phyloP scores from a whole-genome alignment of 2,888 invertebrate species.

The Tachina fera region DNA sequence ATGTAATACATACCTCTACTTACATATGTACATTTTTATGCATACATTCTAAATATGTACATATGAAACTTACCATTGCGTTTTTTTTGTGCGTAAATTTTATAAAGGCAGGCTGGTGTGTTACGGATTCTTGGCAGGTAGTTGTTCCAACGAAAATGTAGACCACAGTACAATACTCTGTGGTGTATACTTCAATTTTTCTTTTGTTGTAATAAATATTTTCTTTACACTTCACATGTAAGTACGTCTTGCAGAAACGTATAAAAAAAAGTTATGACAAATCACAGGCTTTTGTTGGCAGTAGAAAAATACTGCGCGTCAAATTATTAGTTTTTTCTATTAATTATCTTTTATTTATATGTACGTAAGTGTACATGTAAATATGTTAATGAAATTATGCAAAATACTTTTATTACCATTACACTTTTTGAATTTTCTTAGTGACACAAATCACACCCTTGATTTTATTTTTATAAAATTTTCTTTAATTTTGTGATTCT shows the following conservation, averaged over 20 bases:
- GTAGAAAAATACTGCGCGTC: constrained; percentile 15
- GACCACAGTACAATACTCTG: no score
- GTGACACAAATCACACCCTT: constrained; percentile 15
- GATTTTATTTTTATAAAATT: constrained; percentile 25
- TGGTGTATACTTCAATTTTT: not conserved
- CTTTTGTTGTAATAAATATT: not conserved
- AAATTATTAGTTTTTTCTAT: not conserved
- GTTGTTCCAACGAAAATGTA: constrained; percentile 5
- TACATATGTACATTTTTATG: not conserved
- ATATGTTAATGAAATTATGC: not conserved
- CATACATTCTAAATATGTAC: no score
- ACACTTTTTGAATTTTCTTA: no score
- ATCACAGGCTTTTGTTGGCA: constrained; percentile 17
- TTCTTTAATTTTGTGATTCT: constrained; percentile 11
- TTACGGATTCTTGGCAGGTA: constrained; percentile 40
- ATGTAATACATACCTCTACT: no score
- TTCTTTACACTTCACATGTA: constrained; percentile 4
- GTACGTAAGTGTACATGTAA: not conserved
- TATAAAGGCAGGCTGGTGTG: constrained; percentile 1
- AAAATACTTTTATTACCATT: not conserved
- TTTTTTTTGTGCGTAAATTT: constrained; percentile 31
- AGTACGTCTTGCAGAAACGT: not conserved
- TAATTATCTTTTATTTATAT: not conserved
- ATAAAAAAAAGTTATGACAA: constrained; percentile 14
- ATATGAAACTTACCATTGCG: constrained; percentile 39